Base-by-base conservation (phyloP, 2,113 vertebrate species). In the Amphiprion ocellaris region DNA sequence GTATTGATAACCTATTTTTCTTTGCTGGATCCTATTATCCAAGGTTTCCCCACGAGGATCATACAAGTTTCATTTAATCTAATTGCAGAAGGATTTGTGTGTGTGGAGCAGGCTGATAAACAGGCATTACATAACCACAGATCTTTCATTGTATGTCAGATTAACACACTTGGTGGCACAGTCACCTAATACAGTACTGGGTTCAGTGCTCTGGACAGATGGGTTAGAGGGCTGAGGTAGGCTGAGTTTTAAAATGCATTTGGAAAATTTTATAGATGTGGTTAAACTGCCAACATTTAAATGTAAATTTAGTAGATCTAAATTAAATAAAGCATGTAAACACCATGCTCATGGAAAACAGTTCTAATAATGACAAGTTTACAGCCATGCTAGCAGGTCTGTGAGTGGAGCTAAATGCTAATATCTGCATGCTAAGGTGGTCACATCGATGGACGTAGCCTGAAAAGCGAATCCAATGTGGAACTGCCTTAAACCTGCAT, bases 61-160 rank as follows among this genome's bases (percentile, higher is more conserved):
- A 77, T 67, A 81, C 30, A 77, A 63, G 54, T 73, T 82, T 71
- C 23, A 75, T 82, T 79, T 50, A 49, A 81, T 84, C 75, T 82
- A 80, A 73, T 71, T 60, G 85, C 37, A 19, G 50, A 47, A 23
- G 79, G 66, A 67, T 89, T 86, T 80, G 74, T 53, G 71, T 44
- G 77, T 58, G 63, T n/a, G 61, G 63, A 44, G 52, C 59, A 63
- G 68, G 26, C 17, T 33, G 79, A 79, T 66, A 63, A 86, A 75
- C 69, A 71, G 11, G 19, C 1, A 12, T 89, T 83, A 76, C 50
- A 66, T 49, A 81, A 85, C 5, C 14, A 14, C 44, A 60, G 15
- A 24, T 81, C 10, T 56, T 74, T 76, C 50, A 72, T 39, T 83
- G 67, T 65, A 19, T 60, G 41, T 70, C 1, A 77, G 77, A 79